phyloP scores from a whole-genome alignment of 2,113 vertebrate species.

The Sisor rabdophorus region DNA sequence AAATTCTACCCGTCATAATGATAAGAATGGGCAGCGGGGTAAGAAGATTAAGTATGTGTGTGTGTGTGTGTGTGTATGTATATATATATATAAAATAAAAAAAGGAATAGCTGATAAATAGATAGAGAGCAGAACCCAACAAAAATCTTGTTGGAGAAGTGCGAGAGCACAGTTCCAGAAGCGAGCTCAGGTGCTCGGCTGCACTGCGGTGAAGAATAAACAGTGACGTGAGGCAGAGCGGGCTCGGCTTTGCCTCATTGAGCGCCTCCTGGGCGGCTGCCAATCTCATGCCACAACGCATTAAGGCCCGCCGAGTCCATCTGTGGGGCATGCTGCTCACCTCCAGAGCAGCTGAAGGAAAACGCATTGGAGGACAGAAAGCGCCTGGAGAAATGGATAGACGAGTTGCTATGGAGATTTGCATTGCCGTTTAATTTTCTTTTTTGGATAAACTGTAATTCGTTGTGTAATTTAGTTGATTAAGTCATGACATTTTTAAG shows the following conservation, averaged over 20 bases:
- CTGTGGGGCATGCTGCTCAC: constrained; percentile 30
- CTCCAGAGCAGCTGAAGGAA: constrained; percentile 27
- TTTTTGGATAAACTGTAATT: background rate
- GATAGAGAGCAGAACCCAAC: background rate
- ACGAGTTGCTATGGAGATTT: constrained; percentile 35
- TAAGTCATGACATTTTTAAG: background rate
- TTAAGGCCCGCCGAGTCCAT: constrained; percentile 39
- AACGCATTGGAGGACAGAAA: constrained; percentile 22
- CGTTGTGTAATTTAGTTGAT: background rate
- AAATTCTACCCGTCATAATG: constrained; percentile 65
- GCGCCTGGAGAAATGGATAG: background rate
- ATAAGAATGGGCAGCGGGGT: constrained; percentile 50
- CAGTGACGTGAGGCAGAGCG: constrained; percentile 55
- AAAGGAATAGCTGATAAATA: constrained; percentile 4
- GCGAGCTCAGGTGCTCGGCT: constrained; percentile 59
- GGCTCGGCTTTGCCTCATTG: constrained; percentile 30
- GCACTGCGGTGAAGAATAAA: constrained; percentile 53
- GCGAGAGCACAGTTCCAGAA: background rate
- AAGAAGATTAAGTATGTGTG: constrained; percentile 50
- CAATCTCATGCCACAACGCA: constrained; percentile 44
- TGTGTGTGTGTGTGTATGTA: too few relatives aligned
- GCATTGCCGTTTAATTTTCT: background rate
- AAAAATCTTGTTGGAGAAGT: constrained; percentile 51
- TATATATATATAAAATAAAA: constrained; percentile 4
- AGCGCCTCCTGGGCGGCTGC: constrained; percentile 45